Conservation (phyloP, 2,888 invertebrate genomes). For the Platycheirus rosarum region DNA sequence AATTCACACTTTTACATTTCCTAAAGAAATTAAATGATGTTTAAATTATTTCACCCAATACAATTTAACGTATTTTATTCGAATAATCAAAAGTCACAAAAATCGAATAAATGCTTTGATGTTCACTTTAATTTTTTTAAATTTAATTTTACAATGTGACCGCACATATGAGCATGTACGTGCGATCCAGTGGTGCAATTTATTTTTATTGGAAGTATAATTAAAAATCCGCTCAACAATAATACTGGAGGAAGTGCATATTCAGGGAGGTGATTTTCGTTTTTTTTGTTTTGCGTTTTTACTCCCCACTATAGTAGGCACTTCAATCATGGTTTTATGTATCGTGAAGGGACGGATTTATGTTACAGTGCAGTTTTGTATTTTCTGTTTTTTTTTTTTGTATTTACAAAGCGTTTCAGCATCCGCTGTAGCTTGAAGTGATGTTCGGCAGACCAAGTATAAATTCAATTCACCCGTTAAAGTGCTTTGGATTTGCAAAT, state of each 20-base stretch:
- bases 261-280: slow-evolving; percentile 21
- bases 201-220: slow-evolving; percentile 67
- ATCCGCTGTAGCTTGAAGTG: slow-evolving; percentile 46
- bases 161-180: too few species aligned
- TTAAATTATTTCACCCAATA: too few species aligned
- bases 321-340: slow-evolving; percentile 56
- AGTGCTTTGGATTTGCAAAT: slow-evolving; percentile 30
- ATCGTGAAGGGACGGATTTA: slow-evolving; percentile 27
- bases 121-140: too few species aligned
- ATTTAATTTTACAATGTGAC: too few species aligned
- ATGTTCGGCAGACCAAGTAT: slow-evolving; percentile 63
- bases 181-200: too few species aligned
- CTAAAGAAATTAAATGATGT: too few species aligned
- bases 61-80: too few species aligned
- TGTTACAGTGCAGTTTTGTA: slow-evolving; percentile 25
- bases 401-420: slow-evolving; percentile 62
- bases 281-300: slow-evolving; percentile 19
- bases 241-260: slow-evolving; percentile 68
- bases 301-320: slow-evolving; percentile 48
- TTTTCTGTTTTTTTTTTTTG: slow-evolving; percentile 35
- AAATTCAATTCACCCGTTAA: slow-evolving; percentile 57
- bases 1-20: too few species aligned
- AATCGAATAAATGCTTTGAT: too few species aligned
- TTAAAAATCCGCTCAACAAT: slow-evolving; percentile 69
- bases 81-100: too few species aligned